Percentiles rank a stretch among this genome's conserved stretches.
phyloP scores from a whole-genome alignment of 2,113 vertebrate genomes.

The Chroicocephalus ridibundus region DNA sequence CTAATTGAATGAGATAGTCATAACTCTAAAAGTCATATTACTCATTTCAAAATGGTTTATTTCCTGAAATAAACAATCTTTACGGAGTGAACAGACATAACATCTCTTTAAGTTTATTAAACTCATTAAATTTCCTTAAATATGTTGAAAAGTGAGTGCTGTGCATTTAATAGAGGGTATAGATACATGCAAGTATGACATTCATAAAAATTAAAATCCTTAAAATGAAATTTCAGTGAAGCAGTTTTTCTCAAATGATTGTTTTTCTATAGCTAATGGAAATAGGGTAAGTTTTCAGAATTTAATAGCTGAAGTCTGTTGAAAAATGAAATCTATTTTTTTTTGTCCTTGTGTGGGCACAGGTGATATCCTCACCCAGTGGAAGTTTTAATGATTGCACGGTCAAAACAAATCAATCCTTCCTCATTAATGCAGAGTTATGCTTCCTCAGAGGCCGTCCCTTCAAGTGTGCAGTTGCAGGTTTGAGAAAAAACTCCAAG shows the following conservation, averaged over 20 bases:
- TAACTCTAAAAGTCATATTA: slow-evolving; percentile 62
- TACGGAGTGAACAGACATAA: neutral
- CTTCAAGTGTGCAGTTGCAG: neutral
- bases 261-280: neutral
- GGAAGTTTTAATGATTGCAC: neutral
- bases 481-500: neutral
- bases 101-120: slow-evolving; percentile 64
- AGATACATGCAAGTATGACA: slow-evolving; percentile 21
- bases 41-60: slow-evolving; percentile 59
- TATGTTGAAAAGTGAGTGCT: slow-evolving; percentile 29
- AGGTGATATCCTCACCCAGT: neutral
- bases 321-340: neutral
- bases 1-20: slow-evolving; percentile 68
- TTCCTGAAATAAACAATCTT: slow-evolving; percentile 62
- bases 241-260: neutral
- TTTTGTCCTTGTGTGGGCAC: neutral
- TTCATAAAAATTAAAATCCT: slow-evolving; percentile 33
- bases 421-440: neutral
- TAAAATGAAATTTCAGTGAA: slow-evolving; percentile 21
- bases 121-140: slow-evolving; percentile 67
- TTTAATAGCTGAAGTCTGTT: neutral
- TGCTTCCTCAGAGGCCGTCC: accelerated
- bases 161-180: slow-evolving; percentile 34
- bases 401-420: neutral
- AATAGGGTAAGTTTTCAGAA: neutral